These are phyloP conservation scores for Esperia sulphurella DNA, from an alignment of 2,888 invertebrate genomes.

Conservation along the genomic window DNA sequence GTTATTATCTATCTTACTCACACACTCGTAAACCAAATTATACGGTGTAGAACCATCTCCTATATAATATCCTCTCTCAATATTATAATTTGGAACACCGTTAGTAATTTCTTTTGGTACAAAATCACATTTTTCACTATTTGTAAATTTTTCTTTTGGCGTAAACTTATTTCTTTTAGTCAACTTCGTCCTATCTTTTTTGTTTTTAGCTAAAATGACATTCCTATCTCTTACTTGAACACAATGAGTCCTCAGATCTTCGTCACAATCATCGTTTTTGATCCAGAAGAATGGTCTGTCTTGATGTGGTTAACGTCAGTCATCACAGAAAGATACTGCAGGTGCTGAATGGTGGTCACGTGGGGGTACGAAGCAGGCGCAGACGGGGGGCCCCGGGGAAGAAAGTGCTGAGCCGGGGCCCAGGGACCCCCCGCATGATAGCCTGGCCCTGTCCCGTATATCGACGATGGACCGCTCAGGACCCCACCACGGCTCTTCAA, in stretches of 20 bases:
- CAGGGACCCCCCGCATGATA: conserved; percentile 61
- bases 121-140: neutral
- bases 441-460: conserved; percentile 60
- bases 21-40: conserved; percentile 20
- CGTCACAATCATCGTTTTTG: conserved; percentile 16
- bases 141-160: neutral
- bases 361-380: conserved; percentile 65
- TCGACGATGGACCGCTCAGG: conserved; percentile 48
- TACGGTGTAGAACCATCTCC: conserved; percentile 15
- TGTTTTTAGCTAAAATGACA: conserved; percentile 4
- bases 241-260: neutral
- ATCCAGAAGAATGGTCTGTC: conserved; percentile 30
- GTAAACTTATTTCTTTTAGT: neutral
- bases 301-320: conserved; percentile 58
- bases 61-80: conserved; percentile 1
- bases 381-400: conserved; percentile 64
- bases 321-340: conserved; percentile 80
- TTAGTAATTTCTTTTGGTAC: neutral
- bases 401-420: conserved; percentile 65
- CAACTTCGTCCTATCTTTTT: neutral
- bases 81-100: neutral
- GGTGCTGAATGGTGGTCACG: conserved; percentile 80
- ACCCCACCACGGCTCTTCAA: conserved; percentile 46
- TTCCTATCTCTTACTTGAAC: conserved; percentile 11
- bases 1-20: conserved; percentile 16